Conservation (phyloP, 1,140 invertebrate genomes). For the Meloidogyne hapla region DNA sequence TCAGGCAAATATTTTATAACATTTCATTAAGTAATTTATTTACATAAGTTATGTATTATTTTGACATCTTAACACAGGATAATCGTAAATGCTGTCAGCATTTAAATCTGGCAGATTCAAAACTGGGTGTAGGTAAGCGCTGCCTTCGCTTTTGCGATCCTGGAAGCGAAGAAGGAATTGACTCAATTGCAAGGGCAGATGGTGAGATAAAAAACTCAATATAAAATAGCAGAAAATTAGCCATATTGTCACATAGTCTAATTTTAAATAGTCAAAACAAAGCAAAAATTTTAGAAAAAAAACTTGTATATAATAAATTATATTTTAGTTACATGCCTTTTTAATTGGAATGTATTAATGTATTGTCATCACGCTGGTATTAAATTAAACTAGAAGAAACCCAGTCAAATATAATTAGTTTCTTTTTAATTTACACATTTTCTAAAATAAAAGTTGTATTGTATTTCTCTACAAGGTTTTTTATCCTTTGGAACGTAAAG, state of each 20-base stretch:
- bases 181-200: slow-evolving; percentile 45
- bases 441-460: too few relatives aligned
- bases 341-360: slow-evolving; percentile 52
- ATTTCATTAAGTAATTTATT: too few relatives aligned
- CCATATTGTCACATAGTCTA: too few relatives aligned
- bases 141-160: slow-evolving; percentile 55
- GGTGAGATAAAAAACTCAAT: too few relatives aligned
- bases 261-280: too few relatives aligned
- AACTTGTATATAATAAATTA: too few relatives aligned
- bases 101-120: slow-evolving; percentile 47
- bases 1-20: slow-evolving; percentile 37
- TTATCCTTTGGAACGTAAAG: too few relatives aligned
- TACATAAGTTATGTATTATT: too few relatives aligned
- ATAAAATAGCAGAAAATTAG: too few relatives aligned
- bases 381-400: slow-evolving; percentile 37
- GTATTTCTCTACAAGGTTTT: neutral
- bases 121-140: slow-evolving; percentile 50
- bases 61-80: slow-evolving; percentile 25
- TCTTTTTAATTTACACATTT: too few relatives aligned
- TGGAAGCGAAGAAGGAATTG: slow-evolving; percentile 50
- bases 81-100: slow-evolving; percentile 52
- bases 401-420: too few relatives aligned
- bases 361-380: slow-evolving; percentile 54
- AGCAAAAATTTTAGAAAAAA: too few relatives aligned
- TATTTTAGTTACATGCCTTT: slow-evolving; percentile 32